Evolutionary conservation across 2,888 invertebrate species (phyloP).

Genomic region (Patella ulyssiponensis): DNA sequence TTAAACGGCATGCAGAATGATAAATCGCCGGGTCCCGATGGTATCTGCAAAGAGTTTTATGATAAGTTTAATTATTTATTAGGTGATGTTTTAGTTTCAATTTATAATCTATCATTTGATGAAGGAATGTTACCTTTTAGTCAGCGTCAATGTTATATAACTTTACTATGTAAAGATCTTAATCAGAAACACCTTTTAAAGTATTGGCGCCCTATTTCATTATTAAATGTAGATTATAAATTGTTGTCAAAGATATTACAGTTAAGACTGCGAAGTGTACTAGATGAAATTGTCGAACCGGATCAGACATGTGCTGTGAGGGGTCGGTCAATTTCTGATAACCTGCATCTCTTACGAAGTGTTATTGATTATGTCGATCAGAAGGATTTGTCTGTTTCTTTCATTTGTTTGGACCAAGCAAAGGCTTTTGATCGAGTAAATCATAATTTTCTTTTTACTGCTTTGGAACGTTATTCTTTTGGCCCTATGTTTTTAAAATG

Average conservation of each 20-base stretch:
- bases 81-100: conserved; percentile 21
- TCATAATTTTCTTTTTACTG: conserved; percentile 39
- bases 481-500: conserved; percentile 37
- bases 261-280: conserved; percentile 35
- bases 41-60: conserved; percentile 42
- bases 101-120: conserved; percentile 29
- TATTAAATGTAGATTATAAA: conserved; percentile 46
- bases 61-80: conserved; percentile 30
- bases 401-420: conserved; percentile 46
- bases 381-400: conserved; percentile 35
- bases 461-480: conserved; percentile 43
- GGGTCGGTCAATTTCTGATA: conserved; percentile 45
- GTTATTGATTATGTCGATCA: conserved; percentile 42
- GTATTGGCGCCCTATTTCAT: conserved; percentile 45
- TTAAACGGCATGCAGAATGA: conserved; percentile 32
- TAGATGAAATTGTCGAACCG: conserved; percentile 33
- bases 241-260: conserved; percentile 43
- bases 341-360: conserved; percentile 40
- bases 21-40: conserved; percentile 42
- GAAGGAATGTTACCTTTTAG: conserved; percentile 25
- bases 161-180: conserved; percentile 43
- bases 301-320: conserved; percentile 46
- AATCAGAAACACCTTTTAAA: conserved; percentile 32
- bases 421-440: conserved; percentile 49
- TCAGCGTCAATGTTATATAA: conserved; percentile 28